Evolutionary conservation across 2,113 vertebrate genomes (phyloP).

Genomic region (Ptychochromis oligacanthus): DNA sequence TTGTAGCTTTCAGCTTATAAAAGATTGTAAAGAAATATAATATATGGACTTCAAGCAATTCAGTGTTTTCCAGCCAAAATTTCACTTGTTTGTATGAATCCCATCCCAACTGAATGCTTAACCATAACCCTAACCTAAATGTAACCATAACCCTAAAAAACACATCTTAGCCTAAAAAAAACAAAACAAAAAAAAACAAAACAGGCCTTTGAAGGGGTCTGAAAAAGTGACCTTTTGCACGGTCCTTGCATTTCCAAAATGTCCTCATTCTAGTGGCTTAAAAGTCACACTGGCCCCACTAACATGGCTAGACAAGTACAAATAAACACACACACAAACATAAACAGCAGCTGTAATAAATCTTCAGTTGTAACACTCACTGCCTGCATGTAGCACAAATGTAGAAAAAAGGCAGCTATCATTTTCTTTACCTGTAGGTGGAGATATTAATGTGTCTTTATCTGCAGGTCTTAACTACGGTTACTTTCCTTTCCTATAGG

Average conservation of each 20-base stretch:
- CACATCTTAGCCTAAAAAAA: background rate
- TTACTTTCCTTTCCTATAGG: background rate
- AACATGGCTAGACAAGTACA: background rate
- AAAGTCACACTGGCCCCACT: background rate
- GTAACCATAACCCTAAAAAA: background rate
- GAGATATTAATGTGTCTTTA: background rate
- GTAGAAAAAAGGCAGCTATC: background rate
- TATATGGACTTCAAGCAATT: background rate
- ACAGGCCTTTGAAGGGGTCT: background rate
- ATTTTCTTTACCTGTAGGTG: background rate
- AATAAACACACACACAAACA: background rate
- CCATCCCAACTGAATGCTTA: background rate
- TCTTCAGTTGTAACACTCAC: background rate
- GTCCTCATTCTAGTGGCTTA: background rate
- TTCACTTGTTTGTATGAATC: background rate
- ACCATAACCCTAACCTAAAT: background rate
- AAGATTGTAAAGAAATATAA: background rate
- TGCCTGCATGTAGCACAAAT: background rate
- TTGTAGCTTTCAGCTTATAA: background rate
- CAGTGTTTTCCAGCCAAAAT: too few relatives aligned
- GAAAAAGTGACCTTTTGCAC: background rate
- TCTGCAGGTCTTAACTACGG: background rate
- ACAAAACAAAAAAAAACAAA: too few relatives aligned
- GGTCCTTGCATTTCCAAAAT: background rate
- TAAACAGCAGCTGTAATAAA: background rate